Evolutionary conservation across 2,797 vertebrate genomes (phyloP).

Genomic region (Hypotaenidia philippensis): DNA sequence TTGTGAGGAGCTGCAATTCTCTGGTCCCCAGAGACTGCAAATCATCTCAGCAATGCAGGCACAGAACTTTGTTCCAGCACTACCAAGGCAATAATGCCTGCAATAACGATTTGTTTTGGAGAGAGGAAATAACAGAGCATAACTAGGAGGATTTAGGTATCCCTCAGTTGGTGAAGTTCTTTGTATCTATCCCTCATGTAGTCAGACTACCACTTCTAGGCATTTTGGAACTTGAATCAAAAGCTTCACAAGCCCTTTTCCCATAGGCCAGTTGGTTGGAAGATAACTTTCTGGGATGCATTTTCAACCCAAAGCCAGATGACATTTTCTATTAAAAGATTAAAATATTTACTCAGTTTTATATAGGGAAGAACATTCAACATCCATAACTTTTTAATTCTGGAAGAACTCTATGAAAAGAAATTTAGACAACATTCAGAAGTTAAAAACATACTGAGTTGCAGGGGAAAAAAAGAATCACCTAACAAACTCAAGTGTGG

Average conservation of each 20-base stretch:
- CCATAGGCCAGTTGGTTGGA: fast-evolving
- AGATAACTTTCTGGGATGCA: not conserved
- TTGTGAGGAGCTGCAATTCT: not conserved
- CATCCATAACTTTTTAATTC: not conserved
- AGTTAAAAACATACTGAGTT: not conserved
- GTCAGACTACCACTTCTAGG: not conserved
- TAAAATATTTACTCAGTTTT: not conserved
- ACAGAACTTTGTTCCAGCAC: not conserved
- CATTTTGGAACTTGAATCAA: not conserved
- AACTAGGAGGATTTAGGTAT: not conserved
- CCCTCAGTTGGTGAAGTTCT: not conserved
- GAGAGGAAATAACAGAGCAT: not conserved
- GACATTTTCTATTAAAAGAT: not conserved
- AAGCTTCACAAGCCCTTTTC: not conserved
- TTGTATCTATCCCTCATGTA: not conserved
- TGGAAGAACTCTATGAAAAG: not conserved
- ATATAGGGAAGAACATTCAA: not conserved
- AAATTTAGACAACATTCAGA: not conserved
- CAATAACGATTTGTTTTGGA: not conserved
- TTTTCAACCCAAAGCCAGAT: not conserved
- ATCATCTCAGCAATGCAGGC: not conserved
- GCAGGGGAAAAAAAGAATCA: not conserved
- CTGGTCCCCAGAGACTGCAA: not conserved
- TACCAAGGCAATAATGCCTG: not conserved
- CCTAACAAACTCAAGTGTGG: not conserved